Percentiles rank a stretch among this genome's conserved stretches.
Conservation (phyloP, 2,797 vertebrate genomes). For the Odontamblyopus lacepedii region DNA sequence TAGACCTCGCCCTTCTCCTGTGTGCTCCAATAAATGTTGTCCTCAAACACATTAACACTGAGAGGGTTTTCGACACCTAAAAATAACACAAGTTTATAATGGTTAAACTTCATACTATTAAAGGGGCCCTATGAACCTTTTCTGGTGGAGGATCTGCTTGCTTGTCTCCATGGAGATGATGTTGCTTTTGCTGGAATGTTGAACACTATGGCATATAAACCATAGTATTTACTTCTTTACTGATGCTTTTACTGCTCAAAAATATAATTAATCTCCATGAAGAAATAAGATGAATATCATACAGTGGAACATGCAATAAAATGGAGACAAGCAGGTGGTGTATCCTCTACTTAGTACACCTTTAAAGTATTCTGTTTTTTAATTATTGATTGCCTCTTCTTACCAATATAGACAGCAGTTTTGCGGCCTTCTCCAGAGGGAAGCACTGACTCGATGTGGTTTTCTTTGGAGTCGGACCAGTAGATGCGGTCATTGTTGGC, state of each 20-base stretch:
- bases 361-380: no score
- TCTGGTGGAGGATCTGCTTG: no score
- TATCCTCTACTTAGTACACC: no score
- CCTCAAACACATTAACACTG: constrained; percentile 89
- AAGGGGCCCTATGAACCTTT: background rate
- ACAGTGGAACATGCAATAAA: no score
- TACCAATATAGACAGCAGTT: constrained; percentile 80
- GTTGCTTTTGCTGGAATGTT: no score
- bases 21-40: constrained; percentile 89
- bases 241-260: no score
- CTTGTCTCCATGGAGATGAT: no score
- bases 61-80: constrained; percentile 83
- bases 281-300: no score
- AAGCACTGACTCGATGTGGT: constrained; percentile 86
- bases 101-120: background rate
- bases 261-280: no score
- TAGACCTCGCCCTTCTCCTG: constrained; percentile 91
- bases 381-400: constrained; percentile 10
- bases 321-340: no score
- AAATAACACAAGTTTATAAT: background rate
- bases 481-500: constrained; percentile 88
- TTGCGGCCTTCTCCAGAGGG: constrained; percentile 85
- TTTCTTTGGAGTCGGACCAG: constrained; percentile 93
- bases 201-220: no score
- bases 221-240: no score